A percentile compares a stretch with the other conserved stretches of the same genome.
Evolutionary conservation across 2,888 invertebrate species (phyloP).

Genomic region (Plagiodera versicolora): DNA sequence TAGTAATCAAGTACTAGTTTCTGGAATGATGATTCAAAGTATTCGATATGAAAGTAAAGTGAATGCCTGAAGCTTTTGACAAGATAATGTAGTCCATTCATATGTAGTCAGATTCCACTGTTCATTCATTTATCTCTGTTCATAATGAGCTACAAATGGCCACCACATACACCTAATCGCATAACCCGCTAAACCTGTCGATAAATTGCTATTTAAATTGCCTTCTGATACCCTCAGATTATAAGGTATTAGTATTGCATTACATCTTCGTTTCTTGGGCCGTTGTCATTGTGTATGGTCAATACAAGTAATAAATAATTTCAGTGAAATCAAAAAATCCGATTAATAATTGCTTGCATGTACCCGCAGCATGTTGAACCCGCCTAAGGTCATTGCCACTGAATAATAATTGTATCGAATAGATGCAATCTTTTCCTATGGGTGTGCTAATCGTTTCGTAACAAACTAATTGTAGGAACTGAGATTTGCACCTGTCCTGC

Average conservation of each 20-base stretch:
- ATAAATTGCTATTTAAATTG: background rate
- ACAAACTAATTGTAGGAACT: constrained; percentile 9
- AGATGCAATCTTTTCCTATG: constrained; percentile 23
- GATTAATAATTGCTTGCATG: background rate
- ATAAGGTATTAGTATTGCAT: background rate
- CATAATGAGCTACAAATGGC: background rate
- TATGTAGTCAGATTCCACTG: background rate
- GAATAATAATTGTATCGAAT: constrained; percentile 17
- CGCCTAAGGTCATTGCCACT: constrained; percentile 28
- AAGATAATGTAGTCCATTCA: too few relatives aligned
- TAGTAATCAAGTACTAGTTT: too few relatives aligned
- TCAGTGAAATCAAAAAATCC: background rate
- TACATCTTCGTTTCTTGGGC: background rate
- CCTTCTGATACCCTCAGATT: background rate
- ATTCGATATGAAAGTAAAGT: too few relatives aligned
- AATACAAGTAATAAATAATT: background rate
- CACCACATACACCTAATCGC: background rate
- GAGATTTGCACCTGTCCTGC: constrained; percentile 10
- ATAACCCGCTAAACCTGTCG: background rate
- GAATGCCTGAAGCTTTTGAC: too few relatives aligned
- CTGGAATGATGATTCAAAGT: too few relatives aligned
- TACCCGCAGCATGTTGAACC: constrained; percentile 15
- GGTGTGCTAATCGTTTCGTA: constrained; percentile 22
- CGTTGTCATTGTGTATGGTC: background rate
- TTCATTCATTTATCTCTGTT: background rate